Base-by-base conservation (phyloP, 2,888 invertebrate species). In the Aleiodes leptofemur region DNA sequence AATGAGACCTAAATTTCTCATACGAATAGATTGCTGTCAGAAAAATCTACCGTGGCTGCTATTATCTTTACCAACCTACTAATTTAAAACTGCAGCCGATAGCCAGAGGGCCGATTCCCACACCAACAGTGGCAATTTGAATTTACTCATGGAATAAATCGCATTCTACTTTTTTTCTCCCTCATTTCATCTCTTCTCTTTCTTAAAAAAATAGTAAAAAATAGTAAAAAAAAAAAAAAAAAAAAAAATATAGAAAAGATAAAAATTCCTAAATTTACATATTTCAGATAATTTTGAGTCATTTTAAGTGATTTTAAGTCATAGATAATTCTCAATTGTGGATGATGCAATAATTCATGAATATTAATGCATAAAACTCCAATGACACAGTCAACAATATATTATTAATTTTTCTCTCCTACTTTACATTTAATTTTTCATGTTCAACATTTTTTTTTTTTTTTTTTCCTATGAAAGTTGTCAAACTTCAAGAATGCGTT, bases 61-160 rank as follows among this genome's bases (percentile, higher is more conserved):
- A 87, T 68, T n/a, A n/a, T n/a, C n/a, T 34, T 83, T 82, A 23
- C 83, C 84, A 84, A 85, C 83, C 84, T 82, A 83, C 83, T 85
- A 86, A 86, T 86, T 85, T 83, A 76, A 79, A 75, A 78, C 69
- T 77, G 68, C n/a, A 53, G 71, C 59, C 76, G 57, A 72, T 76
- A 72, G 81, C 76, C 80, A 78, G 78, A 79, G 82, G 83, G 84
- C 82, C 81, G 81, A 80, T 80, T 79, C 79, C 78, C 74, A 79
- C 79, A 78, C 78, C 76, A 76, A 43, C 38, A 78, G 79, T 79
- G 80, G 81, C 81, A 77, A 79, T 81, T 81, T 78, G 78, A 82
- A 83, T 83, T 81, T 82, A 79, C 74, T 73, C 73, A 73, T 56
- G 76, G 75, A 23, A 57, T 75, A 59, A 70, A 74, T 53, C 43